phyloP scores from a whole-genome alignment of 2,797 vertebrate species.

The Dromococcyx pavoninus region DNA sequence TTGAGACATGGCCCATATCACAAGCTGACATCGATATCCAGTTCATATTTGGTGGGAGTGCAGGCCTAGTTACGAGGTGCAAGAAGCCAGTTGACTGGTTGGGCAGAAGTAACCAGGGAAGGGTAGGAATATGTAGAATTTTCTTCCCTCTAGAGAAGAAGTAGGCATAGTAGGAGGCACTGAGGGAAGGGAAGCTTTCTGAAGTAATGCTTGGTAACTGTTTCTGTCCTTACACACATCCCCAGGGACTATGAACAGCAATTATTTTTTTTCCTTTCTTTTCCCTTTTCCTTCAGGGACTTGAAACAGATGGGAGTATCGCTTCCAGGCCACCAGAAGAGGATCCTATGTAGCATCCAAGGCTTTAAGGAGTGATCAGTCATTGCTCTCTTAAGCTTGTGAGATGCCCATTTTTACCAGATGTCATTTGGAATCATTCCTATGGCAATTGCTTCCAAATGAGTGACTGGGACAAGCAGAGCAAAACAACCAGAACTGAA shows the following conservation, averaged over 20 bases:
- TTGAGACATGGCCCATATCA: neutral
- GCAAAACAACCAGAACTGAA: slow-evolving; percentile 3
- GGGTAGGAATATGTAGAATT: neutral
- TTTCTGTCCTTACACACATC: neutral
- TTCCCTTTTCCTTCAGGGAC: slow-evolving; percentile 78
- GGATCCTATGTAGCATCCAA: slow-evolving; percentile 92
- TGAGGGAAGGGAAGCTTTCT: neutral
- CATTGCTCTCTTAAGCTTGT: neutral
- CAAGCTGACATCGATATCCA: neutral
- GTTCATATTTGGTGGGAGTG: neutral
- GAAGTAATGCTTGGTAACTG: neutral
- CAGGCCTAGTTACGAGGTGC: neutral
- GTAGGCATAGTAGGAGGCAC: neutral
- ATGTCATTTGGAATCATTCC: slow-evolving; percentile 61
- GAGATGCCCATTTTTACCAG: neutral
- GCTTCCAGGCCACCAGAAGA: slow-evolving; percentile 94
- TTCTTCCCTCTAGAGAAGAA: neutral
- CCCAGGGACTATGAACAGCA: neutral
- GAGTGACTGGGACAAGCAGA: slow-evolving; percentile 53
- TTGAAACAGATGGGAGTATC: slow-evolving; percentile 92
- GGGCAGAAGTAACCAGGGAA: neutral
- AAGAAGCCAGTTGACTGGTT: neutral
- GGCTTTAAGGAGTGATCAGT: slow-evolving; percentile 78
- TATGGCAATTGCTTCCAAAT: slow-evolving; percentile 68
- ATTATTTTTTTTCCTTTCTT: neutral